Base-by-base conservation (phyloP, 2,797 vertebrate genomes). In the Ispidina picta region DNA sequence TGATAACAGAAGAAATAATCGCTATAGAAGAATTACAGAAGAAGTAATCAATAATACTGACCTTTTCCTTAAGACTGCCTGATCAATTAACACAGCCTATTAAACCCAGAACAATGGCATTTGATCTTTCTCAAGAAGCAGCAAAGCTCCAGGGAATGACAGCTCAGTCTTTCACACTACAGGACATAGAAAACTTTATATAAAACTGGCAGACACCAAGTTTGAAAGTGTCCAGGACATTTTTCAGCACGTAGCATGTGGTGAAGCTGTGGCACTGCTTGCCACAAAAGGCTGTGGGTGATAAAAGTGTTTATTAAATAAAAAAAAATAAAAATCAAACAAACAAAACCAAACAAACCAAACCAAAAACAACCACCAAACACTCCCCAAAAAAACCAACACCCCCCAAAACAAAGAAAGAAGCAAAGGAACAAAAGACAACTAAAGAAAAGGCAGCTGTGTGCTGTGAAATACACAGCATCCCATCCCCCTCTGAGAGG, bases 41-140 rank as follows among this genome's bases (percentile, higher is more conserved):
- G 46, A 49, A 49, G 26, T 49, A 49, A 49, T 15, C 25, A 23
- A 26, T 49, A 89, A 75, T 8, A 74, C 8, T 12, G 43, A 80
- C 48, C 25, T 91, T 87, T 83, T 83, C 73, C 35, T 91, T 83
- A 80, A 69, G 35, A 51, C 23, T 41, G 23, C 15, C 33, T 77
- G 75, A 80, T 23, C 69, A 55, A 86, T 65, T 77, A 73, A 72
- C 12, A 26, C 0, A 0, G 85, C 71, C 69, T 72, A 55, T 46
- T 85, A 88, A 89, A 81, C 28, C 26, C 18, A 69, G 10, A 85
- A 88, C 10, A 78, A 16, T 1, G 19, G 9, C 25, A 81, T 37
- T 63, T 86, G n/a, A 69, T 55, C 29, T 63, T 88, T 56, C 16
- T 46, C 25, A 68, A 73, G 64, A 76, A 93, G 49, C 28, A 89